These are phyloP conservation scores for Lacerta agilis DNA, from an alignment of 2,797 vertebrate species.

Conservation along the genomic window DNA sequence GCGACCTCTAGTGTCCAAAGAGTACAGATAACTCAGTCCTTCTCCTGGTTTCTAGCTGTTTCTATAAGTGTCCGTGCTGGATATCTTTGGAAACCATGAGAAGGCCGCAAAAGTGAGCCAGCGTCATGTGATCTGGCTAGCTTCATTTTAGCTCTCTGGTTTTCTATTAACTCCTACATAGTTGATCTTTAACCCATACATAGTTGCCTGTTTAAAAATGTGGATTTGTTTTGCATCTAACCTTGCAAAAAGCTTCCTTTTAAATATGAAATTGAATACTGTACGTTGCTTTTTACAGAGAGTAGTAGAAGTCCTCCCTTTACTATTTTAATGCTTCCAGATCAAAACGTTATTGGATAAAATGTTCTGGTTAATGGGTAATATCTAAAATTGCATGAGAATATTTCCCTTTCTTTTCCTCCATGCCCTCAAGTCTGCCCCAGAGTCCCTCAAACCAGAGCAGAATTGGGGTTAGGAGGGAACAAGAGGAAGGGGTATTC, in stretches of 20 bases:
- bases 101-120: neutral
- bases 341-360: neutral
- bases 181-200: neutral
- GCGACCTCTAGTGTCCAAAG: neutral
- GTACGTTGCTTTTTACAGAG: neutral
- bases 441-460: too few relatives aligned
- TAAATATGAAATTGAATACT: neutral
- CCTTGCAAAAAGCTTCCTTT: neutral
- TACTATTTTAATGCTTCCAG: neutral
- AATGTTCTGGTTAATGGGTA: neutral
- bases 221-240: neutral
- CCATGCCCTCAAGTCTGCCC: too few relatives aligned
- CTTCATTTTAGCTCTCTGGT: neutral
- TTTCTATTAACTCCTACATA: neutral
- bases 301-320: neutral
- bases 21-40: rapidly evolving
- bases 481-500: too few relatives aligned
- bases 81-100: neutral
- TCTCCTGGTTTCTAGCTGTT: conserved; percentile 33
- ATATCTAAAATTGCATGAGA: too few relatives aligned
- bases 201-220: neutral
- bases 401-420: too few relatives aligned
- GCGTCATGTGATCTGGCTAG: conserved; percentile 14
- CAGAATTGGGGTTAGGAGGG: too few relatives aligned
- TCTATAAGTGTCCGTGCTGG: neutral